Base-by-base conservation (phyloP, 2,113 vertebrate species). In the Dipodomys spectabilis region DNA sequence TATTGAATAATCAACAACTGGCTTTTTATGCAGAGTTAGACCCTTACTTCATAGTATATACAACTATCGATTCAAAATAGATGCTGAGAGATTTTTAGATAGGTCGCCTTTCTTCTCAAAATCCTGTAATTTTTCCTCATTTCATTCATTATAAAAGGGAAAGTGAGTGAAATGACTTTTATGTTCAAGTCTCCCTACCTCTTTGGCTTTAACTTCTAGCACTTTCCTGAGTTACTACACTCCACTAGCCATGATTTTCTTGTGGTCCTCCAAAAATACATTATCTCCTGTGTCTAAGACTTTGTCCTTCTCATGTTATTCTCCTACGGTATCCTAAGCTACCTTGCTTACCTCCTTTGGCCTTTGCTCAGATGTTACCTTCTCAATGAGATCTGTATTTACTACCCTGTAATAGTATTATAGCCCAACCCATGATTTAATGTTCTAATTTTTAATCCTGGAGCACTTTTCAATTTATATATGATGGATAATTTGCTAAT, bases 291-390 rank as follows among this genome's bases (percentile, higher is more conserved):
- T 2, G 69, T 93, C 77, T 72, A 3, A 74, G 6, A 7, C 62
- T 92, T 79, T 95, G 60, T 65, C 18, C 30, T 89, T 86, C 7
- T 2, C 72, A 6, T 89, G 8, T 7, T 67, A 11, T 68, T 91
- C 45, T 91, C 30, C 30, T 10, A 44, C 85, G 85, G n/a, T 88
- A 62, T 9, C n/a, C 57, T 78, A n/a, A n/a, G 32, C 23, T 86
- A 93, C 77, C 8, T 82, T 53, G 12, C 5, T 87, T 12, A 85
- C 7, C 0, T 71, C 16, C 71, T 64, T 92, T 30, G 64, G 20
- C 82, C 9, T 86, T 95, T 77, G 10, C 89, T 83, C 77, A 93
- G 57, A 79, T 95, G 13, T 77, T 82, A 82, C 23, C 74, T 91
- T 96, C 44, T 78, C 74, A 88, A 39, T 44, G 27, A 89, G 25